Evolutionary conservation across 2,113 vertebrate genomes (phyloP).

Genomic region (Antidorcas marsupialis): DNA sequence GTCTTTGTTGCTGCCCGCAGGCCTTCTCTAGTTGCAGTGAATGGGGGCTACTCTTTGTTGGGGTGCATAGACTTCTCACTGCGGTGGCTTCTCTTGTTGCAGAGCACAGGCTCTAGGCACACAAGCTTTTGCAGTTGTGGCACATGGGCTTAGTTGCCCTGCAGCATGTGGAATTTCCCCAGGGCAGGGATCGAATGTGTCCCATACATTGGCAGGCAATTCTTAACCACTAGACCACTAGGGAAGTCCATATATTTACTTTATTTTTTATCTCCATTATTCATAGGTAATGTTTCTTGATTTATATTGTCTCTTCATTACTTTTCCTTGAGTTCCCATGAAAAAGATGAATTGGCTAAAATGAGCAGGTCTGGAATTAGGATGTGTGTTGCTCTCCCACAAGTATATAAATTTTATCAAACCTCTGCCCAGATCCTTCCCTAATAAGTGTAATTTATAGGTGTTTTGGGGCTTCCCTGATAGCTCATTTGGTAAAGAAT

Average conservation of each 20-base stretch:
- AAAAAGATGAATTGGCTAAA: neutral
- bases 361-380: neutral
- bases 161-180: neutral
- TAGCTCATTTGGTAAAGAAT: neutral
- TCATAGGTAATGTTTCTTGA: neutral
- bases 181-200: neutral
- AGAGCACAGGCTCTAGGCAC: neutral
- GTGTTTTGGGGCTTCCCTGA: neutral
- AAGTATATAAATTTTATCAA: no score
- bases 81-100: neutral
- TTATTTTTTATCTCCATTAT: neutral
- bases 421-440: neutral
- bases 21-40: neutral
- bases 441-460: neutral
- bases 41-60: neutral
- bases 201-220: neutral
- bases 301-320: neutral
- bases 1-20: neutral
- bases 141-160: neutral
- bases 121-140: neutral
- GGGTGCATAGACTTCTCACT: neutral
- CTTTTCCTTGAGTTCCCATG: neutral
- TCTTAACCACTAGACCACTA: neutral
- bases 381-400: neutral
- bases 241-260: neutral